phyloP scores from a whole-genome alignment of 2,888 invertebrate species.

The Hypercompe scribonia region DNA sequence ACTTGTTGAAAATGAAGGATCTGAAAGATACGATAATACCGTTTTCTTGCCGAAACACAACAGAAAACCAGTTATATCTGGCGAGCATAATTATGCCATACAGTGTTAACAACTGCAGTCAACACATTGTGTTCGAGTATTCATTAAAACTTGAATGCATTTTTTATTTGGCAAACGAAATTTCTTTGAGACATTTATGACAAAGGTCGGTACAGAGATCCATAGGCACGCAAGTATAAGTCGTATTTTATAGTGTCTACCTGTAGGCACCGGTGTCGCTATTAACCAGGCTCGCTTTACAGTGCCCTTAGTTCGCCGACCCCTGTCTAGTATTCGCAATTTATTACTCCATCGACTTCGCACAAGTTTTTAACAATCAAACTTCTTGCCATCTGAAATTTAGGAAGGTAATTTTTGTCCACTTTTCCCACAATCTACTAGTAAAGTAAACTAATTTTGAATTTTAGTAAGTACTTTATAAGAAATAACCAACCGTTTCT shows the following conservation, averaged over 20 bases:
- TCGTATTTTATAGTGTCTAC: neutral
- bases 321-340: slow-evolving; percentile 43
- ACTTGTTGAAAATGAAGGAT: neutral
- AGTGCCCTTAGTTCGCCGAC: slow-evolving; percentile 46
- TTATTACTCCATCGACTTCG: slow-evolving; percentile 23
- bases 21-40: neutral
- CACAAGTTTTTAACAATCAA: neutral
- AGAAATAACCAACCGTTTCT: too few species aligned
- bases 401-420: neutral
- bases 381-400: neutral
- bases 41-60: neutral
- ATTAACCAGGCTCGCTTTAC: slow-evolving; percentile 39
- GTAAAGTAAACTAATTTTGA: neutral
- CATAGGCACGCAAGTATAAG: neutral
- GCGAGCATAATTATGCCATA: neutral
- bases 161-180: neutral
- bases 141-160: neutral
- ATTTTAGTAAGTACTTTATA: neutral
- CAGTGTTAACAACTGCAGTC: neutral
- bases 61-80: neutral
- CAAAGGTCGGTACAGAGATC: neutral
- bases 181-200: neutral
- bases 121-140: neutral
- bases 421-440: neutral
- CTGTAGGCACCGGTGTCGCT: slow-evolving; percentile 12